Evolutionary conservation across 2,888 invertebrate species (phyloP).

Genomic region (Orthosia incerta): DNA sequence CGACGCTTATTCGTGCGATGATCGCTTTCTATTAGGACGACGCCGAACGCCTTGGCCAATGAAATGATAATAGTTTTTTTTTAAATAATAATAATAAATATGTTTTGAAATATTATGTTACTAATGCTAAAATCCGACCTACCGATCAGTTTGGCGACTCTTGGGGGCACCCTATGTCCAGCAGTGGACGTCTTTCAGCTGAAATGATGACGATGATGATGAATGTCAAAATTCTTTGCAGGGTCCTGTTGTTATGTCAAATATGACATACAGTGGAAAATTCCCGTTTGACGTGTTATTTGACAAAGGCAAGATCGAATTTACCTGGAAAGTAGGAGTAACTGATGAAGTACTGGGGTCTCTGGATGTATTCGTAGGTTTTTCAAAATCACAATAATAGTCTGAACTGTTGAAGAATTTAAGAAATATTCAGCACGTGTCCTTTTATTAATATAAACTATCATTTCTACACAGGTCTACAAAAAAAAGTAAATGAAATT

Average conservation of each 20-base stretch:
- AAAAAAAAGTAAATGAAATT: too few species aligned
- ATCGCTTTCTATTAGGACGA: too few species aligned
- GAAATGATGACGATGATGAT: too few species aligned
- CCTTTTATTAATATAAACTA: not conserved
- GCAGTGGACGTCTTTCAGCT: too few species aligned
- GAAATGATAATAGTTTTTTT: too few species aligned
- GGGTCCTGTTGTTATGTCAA: slow-evolving; percentile 19
- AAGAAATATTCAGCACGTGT: not conserved
- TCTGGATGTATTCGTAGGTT: slow-evolving; percentile 15
- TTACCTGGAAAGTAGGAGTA: slow-evolving; percentile 11
- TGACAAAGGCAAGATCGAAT: slow-evolving; percentile 39
- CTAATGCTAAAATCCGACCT: too few species aligned
- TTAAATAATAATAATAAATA: too few species aligned
- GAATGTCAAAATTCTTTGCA: slow-evolving; percentile 4
- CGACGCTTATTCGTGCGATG: too few species aligned
- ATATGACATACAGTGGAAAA: slow-evolving; percentile 37
- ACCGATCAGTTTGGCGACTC: too few species aligned
- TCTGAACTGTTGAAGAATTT: not conserved
- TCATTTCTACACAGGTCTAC: not conserved
- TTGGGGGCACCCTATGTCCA: too few species aligned
- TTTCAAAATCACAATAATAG: slow-evolving; percentile 8
- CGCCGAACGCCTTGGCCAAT: too few species aligned
- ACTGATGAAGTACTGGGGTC: slow-evolving; percentile 16
- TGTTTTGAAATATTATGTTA: too few species aligned
- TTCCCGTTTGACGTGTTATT: slow-evolving; percentile 39